Evolutionary conservation across 2,888 invertebrate species (phyloP), one percentile per base, ranked within the genome.

Genomic region (Gymnosoma rotundatum): DNA sequence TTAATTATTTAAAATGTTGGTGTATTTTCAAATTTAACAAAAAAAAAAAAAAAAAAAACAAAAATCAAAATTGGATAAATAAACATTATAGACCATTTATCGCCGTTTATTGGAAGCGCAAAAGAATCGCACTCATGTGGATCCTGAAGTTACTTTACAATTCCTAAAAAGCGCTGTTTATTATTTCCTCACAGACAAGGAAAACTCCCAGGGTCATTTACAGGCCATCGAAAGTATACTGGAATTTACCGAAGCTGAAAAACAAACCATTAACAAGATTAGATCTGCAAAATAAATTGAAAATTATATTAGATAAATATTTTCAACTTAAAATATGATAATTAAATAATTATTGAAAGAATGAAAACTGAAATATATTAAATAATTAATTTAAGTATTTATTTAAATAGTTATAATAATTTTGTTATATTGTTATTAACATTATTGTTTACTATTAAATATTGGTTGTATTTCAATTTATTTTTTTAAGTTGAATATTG

Each of bases 111-210:
- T 96, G 92, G 96, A 96, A 92, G 95, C 96, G 86, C 95, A 95
- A 92, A 95, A 94, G 90, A 95, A 93, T 91, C 95, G 95, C 91
- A 94, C 94, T 87, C 94, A 94, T 87, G 95, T 96, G 78, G 97
- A 98, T 93, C 97, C 98, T n/a, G 97, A 97, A 93, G 96, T 98
- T 87, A 97, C 97, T 21, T 93, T 98, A 89, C 97, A 97, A 92
- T 98, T 98, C 93, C 94, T 98, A 86, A 98, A 97, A 93, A 98
- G 98, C 84, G 98, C 98, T 73, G 95, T 98, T 89, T 98, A 97
- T 92, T 98, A 98, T 92, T 98, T 97, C 92, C 93, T 98, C 80
- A 96, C 97, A 3, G 97, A 98, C 91, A 96, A 95, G 88, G 97
- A 98, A 91, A 97, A 97, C 90, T 96, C 96, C 75, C 96, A 96